Percentiles rank a stretch among this genome's conserved stretches.
phyloP scores from a whole-genome alignment of 2,113 vertebrate species.

The Notothenia rossii region DNA sequence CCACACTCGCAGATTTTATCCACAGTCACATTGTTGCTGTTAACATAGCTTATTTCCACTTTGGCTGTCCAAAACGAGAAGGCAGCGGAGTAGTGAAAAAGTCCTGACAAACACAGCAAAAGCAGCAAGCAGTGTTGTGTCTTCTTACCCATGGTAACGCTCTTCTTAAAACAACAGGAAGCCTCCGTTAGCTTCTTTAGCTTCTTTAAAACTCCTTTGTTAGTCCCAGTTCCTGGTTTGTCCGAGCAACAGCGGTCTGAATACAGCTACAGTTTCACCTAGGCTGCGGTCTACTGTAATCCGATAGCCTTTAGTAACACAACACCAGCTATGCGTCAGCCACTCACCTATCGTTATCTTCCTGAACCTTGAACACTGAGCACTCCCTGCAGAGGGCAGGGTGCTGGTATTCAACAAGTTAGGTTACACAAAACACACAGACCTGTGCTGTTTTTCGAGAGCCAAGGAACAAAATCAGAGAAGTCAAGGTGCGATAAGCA shows the following conservation, averaged over 20 bases:
- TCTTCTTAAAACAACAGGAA: conserved; percentile 61
- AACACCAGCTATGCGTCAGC: conserved; percentile 81
- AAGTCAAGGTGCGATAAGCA: conserved; percentile 45
- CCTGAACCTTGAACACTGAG: conserved; percentile 84
- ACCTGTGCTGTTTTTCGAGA: conserved; percentile 16
- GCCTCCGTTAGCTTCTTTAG: conserved; percentile 28
- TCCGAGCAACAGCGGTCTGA: conserved; percentile 38
- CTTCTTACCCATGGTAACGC: conserved; percentile 68
- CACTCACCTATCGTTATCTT: conserved; percentile 82
- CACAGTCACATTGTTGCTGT: conserved; percentile 54
- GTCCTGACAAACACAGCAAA: conserved; percentile 66
- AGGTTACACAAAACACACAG: conserved; percentile 48
- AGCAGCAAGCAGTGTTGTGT: conserved; percentile 59
- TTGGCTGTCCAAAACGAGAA: conserved; percentile 75
- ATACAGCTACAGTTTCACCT: conserved; percentile 60
- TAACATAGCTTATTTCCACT: conserved; percentile 64
- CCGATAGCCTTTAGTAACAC: conserved; percentile 80
- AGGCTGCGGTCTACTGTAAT: conserved; percentile 76
- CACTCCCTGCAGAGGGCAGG: conserved; percentile 66
- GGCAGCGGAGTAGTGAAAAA: conserved; percentile 57
- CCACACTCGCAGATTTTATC: conserved; percentile 78
- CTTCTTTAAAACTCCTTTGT: conserved; percentile 48
- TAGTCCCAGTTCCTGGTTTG: conserved; percentile 61
- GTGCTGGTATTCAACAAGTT: conserved; percentile 75
- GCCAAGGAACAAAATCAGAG: conserved; percentile 32